phyloP scores from a whole-genome alignment of 2,113 vertebrate genomes.

The Melospiza georgiana region DNA sequence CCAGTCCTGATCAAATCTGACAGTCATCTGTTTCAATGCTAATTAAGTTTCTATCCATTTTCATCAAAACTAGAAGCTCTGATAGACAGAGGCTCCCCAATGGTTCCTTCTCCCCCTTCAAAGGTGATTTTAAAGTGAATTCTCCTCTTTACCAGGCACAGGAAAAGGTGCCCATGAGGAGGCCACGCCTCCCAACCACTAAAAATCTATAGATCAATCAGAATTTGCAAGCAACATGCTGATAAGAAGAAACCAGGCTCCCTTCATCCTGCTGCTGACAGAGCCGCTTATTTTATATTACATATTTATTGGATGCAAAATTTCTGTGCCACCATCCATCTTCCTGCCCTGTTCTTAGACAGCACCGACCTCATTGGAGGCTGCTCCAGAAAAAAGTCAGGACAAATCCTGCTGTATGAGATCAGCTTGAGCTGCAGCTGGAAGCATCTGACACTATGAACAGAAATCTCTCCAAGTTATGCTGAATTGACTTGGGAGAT shows the following conservation, averaged over 20 bases:
- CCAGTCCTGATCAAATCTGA: background rate
- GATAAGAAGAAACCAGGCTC: background rate
- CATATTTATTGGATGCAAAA: background rate
- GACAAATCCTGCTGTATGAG: background rate
- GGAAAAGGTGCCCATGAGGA: background rate
- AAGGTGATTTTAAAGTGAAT: background rate
- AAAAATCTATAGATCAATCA: background rate
- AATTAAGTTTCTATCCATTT: background rate
- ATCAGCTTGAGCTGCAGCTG: background rate
- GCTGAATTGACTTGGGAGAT: background rate
- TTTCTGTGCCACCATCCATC: background rate
- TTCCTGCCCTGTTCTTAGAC: slow-evolving; percentile 13
- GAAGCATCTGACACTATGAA: background rate
- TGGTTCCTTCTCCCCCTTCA: background rate
- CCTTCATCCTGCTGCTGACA: background rate
- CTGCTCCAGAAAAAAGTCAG: background rate
- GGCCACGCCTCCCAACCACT: background rate
- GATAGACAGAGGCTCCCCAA: background rate
- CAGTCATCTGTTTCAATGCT: background rate
- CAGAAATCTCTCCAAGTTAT: background rate
- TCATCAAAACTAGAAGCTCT: background rate
- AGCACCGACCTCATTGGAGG: background rate
- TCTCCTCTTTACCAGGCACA: background rate
- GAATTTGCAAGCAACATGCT: background rate
- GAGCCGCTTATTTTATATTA: background rate